Percentiles rank a stretch among this genome's conserved stretches.
Evolutionary conservation across 2,888 invertebrate species (phyloP).

Genomic region (Drosophila infuscata): DNA sequence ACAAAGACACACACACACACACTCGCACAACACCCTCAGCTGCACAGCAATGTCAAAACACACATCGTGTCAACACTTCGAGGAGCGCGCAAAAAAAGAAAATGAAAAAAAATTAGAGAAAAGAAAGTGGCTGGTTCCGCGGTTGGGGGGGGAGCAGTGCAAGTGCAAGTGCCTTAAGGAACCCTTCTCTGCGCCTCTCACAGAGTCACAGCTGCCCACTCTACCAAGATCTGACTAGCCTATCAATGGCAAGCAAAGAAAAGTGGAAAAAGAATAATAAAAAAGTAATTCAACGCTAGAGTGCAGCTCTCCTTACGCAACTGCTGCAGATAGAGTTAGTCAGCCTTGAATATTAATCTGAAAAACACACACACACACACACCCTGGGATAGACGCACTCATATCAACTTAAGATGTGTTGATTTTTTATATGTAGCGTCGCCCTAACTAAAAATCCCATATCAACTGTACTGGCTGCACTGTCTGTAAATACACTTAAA

Average conservation of each 20-base stretch:
- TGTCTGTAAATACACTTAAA: constrained; percentile 58
- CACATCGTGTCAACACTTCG: constrained; percentile 23
- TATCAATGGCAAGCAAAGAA: constrained; percentile 32
- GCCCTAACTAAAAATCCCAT: constrained; percentile 20
- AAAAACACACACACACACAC: neutral
- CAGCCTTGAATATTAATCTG: constrained; percentile 6
- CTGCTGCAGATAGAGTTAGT: constrained; percentile 12
- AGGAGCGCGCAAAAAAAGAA: constrained; percentile 9
- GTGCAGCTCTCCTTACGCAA: constrained; percentile 28
- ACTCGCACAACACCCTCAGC: constrained; percentile 9
- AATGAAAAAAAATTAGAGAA: neutral
- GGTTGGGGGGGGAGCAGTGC: constrained; percentile 43
- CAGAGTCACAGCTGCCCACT: constrained; percentile 25
- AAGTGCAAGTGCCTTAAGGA: constrained; percentile 73
- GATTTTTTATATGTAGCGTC: constrained; percentile 13
- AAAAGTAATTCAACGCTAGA: constrained; percentile 36
- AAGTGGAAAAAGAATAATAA: constrained; percentile 18
- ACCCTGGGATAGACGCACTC: constrained; percentile 1
- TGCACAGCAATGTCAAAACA: constrained; percentile 19
- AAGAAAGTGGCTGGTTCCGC: constrained; percentile 3
- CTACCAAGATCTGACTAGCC: constrained; percentile 10
- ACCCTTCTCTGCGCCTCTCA: constrained; percentile 58
- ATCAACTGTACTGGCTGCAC: constrained; percentile 44
- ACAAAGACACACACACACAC: constrained; percentile 13
- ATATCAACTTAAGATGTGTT: constrained; percentile 24